Base-by-base conservation (phyloP, 2,797 vertebrate genomes). In the Hippocampus kuda region DNA sequence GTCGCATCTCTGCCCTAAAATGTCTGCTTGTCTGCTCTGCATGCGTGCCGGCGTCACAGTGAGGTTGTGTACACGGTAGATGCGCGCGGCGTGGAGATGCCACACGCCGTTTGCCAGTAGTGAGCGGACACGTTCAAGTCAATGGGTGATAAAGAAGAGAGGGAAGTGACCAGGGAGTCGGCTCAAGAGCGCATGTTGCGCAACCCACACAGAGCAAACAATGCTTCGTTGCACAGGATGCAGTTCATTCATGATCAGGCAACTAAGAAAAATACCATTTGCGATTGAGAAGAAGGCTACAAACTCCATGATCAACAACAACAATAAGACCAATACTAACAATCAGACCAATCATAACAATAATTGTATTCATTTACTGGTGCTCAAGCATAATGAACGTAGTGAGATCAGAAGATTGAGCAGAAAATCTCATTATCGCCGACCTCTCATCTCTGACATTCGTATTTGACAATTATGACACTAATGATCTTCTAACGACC, bases 41-140 rank as follows among this genome's bases (percentile, higher is more conserved):
- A 46, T 68, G 57, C 48, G 57, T 70, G 59, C 54, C 57, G 67
- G 53, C 68, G 34, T 70, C 34, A 8, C 34, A 38, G 72, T 61
- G 42, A 64, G 68, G 67, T 48, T 41, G 49, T 2, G 49, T 22
- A 46, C 44, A 16, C 34, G 34, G 6, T 38, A 38, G 34, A 38
- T 8, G 34, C 34, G 15, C 44, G 15, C 13, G 12, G 38, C 64
- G 67, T 69, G 57, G 41, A 73, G 66, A 41, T 70, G 72, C 27
- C 38, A 51, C 41, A n/a, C 67, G 60, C 76, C 71, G 56, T 68
- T 73, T 79, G 81, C 73, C 80, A 83, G 77, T 75, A 79, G 81
- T 41, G 73, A 77, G 75, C 76, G 83, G 53, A 46, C 51, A 71
- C 69, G 59, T 69, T 72, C 34, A 73, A 79, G 74, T 81, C 70